Conservation (phyloP, 2,888 invertebrate genomes). For the Caenorhabditis parvicauda region DNA sequence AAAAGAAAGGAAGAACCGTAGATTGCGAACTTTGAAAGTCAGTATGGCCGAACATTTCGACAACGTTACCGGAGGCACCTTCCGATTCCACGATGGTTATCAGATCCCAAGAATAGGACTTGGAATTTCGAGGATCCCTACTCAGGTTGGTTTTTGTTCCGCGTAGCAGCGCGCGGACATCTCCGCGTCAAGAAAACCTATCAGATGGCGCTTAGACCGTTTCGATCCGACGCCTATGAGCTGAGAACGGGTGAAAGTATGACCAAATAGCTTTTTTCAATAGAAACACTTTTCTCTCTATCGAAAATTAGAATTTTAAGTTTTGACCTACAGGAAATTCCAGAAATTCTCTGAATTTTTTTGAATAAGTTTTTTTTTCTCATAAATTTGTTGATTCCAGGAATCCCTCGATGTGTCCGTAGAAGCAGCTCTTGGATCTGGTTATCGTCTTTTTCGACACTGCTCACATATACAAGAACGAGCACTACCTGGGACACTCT, state of each 20-base stretch:
- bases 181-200: neutral
- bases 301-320: too few species aligned
- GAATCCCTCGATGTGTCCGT: slow-evolving; percentile 26
- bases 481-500: slow-evolving; percentile 70
- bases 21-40: too few species aligned
- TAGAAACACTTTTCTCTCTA: too few species aligned
- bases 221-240: slow-evolving; percentile 19
- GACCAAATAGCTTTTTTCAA: too few species aligned
- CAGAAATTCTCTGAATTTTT: slow-evolving; percentile 1
- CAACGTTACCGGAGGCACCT: slow-evolving; percentile 18
- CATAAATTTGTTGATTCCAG: slow-evolving; percentile 13
- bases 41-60: too few species aligned
- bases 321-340: too few species aligned
- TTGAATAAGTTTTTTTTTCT: slow-evolving; percentile 4
- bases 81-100: slow-evolving; percentile 17
- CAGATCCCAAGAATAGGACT: slow-evolving; percentile 36
- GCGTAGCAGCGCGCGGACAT: neutral
- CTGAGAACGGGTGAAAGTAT: too few species aligned
- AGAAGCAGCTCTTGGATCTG: slow-evolving; percentile 62
- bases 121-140: slow-evolving; percentile 30
- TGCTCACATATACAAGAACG: slow-evolving; percentile 77
- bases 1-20: too few species aligned
- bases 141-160: slow-evolving; percentile 9
- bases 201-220: slow-evolving; percentile 15
- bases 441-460: slow-evolving; percentile 77